phyloP scores from a whole-genome alignment of 23 tunicate genomes.

The Phallusia fumigata region DNA sequence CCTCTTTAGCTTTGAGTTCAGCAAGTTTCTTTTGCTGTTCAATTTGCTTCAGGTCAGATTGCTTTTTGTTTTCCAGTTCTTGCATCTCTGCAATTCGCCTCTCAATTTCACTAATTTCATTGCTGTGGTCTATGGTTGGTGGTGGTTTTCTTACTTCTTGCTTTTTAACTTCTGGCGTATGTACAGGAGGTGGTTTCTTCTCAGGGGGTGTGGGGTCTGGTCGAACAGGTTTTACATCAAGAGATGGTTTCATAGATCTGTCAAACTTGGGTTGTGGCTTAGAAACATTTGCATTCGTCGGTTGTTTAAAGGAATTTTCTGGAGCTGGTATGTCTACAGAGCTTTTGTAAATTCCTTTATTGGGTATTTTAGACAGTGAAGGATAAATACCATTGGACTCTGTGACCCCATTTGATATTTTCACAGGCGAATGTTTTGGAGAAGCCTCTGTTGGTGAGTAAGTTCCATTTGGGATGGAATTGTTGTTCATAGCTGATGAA shows the following conservation, averaged over 20 bases:
- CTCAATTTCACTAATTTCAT: background rate
- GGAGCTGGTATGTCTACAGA: background rate
- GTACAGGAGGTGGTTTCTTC: background rate
- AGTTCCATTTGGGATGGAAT: background rate
- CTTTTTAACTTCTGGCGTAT: background rate
- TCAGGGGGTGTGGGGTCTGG: background rate
- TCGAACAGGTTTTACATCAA: background rate
- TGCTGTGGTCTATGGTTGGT: background rate
- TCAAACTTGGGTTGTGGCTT: constrained; percentile 12
- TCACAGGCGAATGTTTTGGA: background rate
- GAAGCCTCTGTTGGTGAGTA: background rate
- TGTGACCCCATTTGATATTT: background rate
- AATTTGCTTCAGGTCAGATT: constrained; percentile 32
- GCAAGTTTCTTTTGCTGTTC: constrained; percentile 45
- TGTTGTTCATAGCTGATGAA: background rate
- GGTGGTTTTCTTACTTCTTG: background rate
- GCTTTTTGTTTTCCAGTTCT: constrained; percentile 50
- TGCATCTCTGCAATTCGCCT: constrained; percentile 27
- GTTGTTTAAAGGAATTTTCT: background rate
- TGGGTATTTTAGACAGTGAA: background rate
- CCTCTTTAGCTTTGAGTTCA: constrained; percentile 25
- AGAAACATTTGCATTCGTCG: background rate
- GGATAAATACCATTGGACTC: background rate
- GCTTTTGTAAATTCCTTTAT: background rate
- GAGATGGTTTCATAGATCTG: constrained; percentile 18